Evolutionary conservation across 2,888 invertebrate species (phyloP).

Genomic region (Leucoptera coffeella): DNA sequence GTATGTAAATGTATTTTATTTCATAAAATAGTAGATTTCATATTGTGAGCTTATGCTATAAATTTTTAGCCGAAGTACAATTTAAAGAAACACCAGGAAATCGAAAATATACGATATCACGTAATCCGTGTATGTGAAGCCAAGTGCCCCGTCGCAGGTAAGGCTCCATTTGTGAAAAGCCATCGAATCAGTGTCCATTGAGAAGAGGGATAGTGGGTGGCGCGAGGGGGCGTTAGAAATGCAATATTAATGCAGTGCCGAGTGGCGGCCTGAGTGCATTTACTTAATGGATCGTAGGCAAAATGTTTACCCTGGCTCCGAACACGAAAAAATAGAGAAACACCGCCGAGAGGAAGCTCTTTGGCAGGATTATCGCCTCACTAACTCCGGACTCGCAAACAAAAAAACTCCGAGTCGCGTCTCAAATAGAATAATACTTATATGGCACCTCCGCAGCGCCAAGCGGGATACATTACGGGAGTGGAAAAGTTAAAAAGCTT

Average conservation of each 20-base stretch:
- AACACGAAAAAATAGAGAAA: constrained; percentile 25
- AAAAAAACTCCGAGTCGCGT: constrained; percentile 23
- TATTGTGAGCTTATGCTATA: too few relatives aligned
- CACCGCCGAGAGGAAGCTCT: constrained; percentile 24
- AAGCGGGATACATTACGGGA: constrained; percentile 50
- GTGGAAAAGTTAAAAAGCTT: constrained; percentile 55
- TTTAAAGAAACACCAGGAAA: too few relatives aligned
- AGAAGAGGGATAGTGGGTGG: constrained; percentile 11
- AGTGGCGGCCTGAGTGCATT: constrained; percentile 41
- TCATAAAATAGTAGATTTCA: too few relatives aligned
- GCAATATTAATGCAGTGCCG: constrained; percentile 58
- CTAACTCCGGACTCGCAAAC: constrained; percentile 23
- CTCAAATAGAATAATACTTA: constrained; percentile 31
- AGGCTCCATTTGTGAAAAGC: constrained; percentile 15
- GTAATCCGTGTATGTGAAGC: too few relatives aligned
- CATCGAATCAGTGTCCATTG: constrained; percentile 15
- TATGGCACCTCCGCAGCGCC: constrained; percentile 27
- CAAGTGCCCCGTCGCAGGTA: too few relatives aligned
- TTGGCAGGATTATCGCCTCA: constrained; percentile 32
- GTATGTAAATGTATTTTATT: too few relatives aligned
- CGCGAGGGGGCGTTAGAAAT: constrained; percentile 39
- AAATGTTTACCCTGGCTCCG: constrained; percentile 37
- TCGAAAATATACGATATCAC: too few relatives aligned
- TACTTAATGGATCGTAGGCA: constrained; percentile 47
- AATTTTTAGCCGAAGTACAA: too few relatives aligned